These are phyloP conservation scores for Lemur catta DNA, from an alignment of 2,797 vertebrate genomes.

Conservation along the genomic window DNA sequence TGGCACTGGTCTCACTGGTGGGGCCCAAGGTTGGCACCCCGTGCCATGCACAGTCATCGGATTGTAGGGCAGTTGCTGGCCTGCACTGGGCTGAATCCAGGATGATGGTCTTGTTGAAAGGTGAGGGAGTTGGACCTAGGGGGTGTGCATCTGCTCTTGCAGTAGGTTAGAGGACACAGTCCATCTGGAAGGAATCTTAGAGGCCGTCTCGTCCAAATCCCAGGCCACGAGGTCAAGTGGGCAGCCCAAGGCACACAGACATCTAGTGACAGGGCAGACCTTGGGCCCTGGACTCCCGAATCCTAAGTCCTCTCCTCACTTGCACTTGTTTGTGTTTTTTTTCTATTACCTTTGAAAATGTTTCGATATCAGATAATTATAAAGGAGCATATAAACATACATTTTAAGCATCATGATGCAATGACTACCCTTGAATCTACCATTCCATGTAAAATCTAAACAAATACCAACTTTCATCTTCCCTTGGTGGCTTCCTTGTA, in stretches of 20 bases:
- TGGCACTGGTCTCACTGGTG: neutral
- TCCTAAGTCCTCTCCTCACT: neutral
- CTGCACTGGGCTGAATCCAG: neutral
- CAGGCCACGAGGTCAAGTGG: neutral
- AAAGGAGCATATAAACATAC: neutral
- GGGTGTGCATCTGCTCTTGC: neutral
- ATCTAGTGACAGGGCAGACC: neutral
- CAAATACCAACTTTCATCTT: neutral
- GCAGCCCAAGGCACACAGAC: neutral
- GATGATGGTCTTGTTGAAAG: neutral
- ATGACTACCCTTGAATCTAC: no score
- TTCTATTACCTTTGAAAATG: neutral
- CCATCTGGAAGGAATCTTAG: neutral
- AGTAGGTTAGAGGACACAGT: neutral
- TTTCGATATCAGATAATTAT: neutral
- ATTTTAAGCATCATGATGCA: neutral
- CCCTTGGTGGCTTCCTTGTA: neutral
- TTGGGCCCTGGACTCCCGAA: neutral
- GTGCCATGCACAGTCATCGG: rapidly evolving
- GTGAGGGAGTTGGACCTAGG: neutral
- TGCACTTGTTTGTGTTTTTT: neutral
- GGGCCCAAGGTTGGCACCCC: neutral
- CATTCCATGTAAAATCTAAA: neutral
- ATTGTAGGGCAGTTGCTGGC: neutral
- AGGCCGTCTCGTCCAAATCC: neutral